phyloP scores from a whole-genome alignment of 2,797 vertebrate genomes.

The Orientallactaga sibirica region DNA sequence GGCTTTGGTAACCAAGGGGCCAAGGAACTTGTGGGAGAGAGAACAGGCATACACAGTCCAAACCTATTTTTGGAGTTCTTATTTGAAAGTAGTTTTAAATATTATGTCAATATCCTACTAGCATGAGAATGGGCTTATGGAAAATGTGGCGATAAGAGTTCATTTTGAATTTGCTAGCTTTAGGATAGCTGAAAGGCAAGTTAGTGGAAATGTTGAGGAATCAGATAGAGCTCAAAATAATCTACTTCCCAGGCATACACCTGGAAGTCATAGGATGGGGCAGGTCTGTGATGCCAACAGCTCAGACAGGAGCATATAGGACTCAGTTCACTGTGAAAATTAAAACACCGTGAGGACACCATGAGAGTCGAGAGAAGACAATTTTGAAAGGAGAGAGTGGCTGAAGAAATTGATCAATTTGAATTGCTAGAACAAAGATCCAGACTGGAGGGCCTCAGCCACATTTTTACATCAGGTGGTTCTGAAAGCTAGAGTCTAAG shows the following conservation, averaged over 20 bases:
- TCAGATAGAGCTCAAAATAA: background rate
- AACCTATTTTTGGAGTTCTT: background rate
- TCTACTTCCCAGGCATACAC: fast-evolving
- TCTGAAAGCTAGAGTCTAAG: background rate
- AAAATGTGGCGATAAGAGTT: fast-evolving
- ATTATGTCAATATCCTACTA: fast-evolving
- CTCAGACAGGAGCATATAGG: background rate
- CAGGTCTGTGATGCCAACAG: background rate
- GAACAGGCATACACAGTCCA: background rate
- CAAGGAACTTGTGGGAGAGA: no score
- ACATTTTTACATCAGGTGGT: background rate
- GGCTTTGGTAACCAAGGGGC: no score
- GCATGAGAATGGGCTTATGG: background rate
- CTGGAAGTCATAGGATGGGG: background rate
- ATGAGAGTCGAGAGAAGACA: background rate
- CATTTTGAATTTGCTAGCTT: background rate
- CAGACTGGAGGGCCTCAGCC: background rate
- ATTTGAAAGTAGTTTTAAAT: background rate
- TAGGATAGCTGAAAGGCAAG: fast-evolving
- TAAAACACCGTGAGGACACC: background rate
- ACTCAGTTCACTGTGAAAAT: background rate
- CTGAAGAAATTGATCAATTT: background rate
- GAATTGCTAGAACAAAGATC: background rate
- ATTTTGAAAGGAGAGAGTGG: background rate
- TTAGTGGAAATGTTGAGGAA: background rate